phyloP scores from a whole-genome alignment of 2,797 vertebrate species.

The Chelmon rostratus region DNA sequence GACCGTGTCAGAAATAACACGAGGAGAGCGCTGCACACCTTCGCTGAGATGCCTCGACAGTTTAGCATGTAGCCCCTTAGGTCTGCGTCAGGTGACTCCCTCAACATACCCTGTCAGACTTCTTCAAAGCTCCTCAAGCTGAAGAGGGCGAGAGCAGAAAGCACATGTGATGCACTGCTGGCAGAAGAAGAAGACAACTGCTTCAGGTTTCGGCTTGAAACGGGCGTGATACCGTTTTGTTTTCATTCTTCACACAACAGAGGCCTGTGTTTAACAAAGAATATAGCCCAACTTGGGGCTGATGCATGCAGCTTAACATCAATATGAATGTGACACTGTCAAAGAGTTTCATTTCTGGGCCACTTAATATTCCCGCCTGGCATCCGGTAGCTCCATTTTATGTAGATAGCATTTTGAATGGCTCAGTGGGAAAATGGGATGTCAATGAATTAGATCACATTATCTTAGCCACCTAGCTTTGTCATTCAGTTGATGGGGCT shows the following conservation, averaged over 20 bases:
- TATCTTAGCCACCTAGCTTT: slow-evolving; percentile 63
- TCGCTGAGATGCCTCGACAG: slow-evolving; percentile 30
- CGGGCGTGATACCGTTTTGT: slow-evolving; percentile 15
- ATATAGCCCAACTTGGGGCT: background rate
- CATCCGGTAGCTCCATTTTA: slow-evolving; percentile 55
- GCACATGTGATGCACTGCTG: slow-evolving; percentile 28
- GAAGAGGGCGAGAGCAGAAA: slow-evolving; percentile 39
- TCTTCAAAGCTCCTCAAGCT: slow-evolving; percentile 54
- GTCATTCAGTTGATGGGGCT: slow-evolving; percentile 65
- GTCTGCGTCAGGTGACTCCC: slow-evolving; percentile 34
- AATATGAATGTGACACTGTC: slow-evolving; percentile 47
- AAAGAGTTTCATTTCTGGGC: slow-evolving; percentile 27
- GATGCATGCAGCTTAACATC: slow-evolving; percentile 48
- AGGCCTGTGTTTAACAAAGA: slow-evolving; percentile 25
- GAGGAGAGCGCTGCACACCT: slow-evolving; percentile 14
- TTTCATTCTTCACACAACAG: slow-evolving; percentile 37
- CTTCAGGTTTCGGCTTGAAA: slow-evolving; percentile 47
- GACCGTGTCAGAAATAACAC: slow-evolving; percentile 32
- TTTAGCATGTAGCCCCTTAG: slow-evolving; percentile 37
- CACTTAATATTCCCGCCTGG: slow-evolving; percentile 51
- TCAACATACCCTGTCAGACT: slow-evolving; percentile 45
- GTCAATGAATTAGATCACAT: slow-evolving; percentile 70
- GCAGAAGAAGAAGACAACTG: slow-evolving; percentile 34
- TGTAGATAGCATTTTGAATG: slow-evolving; percentile 61
- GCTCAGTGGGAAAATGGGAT: slow-evolving; percentile 56